Conservation (phyloP, 2,888 invertebrate genomes). For the Agrypnus murinus region DNA sequence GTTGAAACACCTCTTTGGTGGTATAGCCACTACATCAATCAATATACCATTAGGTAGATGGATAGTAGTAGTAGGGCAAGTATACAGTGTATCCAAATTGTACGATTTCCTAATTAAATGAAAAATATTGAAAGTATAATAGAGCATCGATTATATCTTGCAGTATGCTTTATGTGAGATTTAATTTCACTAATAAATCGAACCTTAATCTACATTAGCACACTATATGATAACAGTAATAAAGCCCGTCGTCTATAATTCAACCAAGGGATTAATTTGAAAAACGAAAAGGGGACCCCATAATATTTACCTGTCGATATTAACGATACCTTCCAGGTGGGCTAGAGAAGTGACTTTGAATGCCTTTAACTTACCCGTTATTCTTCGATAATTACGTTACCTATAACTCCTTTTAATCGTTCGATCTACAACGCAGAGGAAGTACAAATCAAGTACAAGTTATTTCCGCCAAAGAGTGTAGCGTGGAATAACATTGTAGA, state of each 20-base stretch:
- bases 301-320: conserved; percentile 13
- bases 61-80: too few relatives aligned
- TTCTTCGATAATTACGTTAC: conserved; percentile 31
- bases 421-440: conserved; percentile 34
- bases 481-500: conserved; percentile 20
- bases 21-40: too few relatives aligned
- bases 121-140: too few relatives aligned
- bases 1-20: too few relatives aligned
- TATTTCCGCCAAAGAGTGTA: conserved; percentile 34
- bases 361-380: conserved; percentile 20
- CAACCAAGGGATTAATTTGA: conserved; percentile 1
- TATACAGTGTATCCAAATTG: too few relatives aligned
- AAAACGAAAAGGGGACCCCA: not conserved
- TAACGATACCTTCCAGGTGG: conserved; percentile 30
- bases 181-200: too few relatives aligned
- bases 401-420: conserved; percentile 34
- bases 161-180: too few relatives aligned
- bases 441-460: conserved; percentile 39
- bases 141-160: too few relatives aligned
- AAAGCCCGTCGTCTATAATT: conserved; percentile 16
- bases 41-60: too few relatives aligned
- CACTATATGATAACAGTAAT: not conserved
- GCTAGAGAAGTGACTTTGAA: not conserved
- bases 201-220: not conserved
- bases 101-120: too few relatives aligned